Base-by-base conservation (phyloP, 2,888 invertebrate genomes). In the Panzeria rudis region DNA sequence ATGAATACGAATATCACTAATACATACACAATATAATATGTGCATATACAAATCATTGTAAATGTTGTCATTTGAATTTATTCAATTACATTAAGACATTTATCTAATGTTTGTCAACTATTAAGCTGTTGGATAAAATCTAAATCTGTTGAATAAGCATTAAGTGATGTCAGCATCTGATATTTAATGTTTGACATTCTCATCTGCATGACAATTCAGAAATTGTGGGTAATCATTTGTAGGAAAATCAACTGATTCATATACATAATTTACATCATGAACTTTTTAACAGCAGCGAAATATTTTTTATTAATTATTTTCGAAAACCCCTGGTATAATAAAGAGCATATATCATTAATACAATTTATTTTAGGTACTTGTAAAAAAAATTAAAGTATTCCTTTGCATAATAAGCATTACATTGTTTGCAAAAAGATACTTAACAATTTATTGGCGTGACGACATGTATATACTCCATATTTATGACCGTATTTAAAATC, bases 21-120 rank as follows among this genome's bases (percentile, higher is more conserved):
- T 5, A 29, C 5, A 5, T 29, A 29, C 29, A 29, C 29, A 29
- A 29, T 4, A 2, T 4, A 2, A 41, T 7, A 5, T 64, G 44
- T 64, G 7, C 5, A 29, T 5, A 25, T 54, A 47, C n/a, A 56
- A 68, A 47, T 32, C 41, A 23, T 29, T 44, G 20, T 54, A 47
- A 23, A 61, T 77, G 23, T n/a, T 77, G 32, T 52, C 61, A 47
- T 77, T 72, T 79, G 17, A 71, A 64, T 72, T 47, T 35, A 64
- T 47, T 72, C 44, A 54, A 64, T 64, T 59, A 32, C 8, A 29
- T 62, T 32, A 17, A 44, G 62, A 44, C 25, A 79, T 64, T 72
- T 54, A 35, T 44, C 17, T 47, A 9, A 59, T 44, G 44, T 64
- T 79, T 72, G 54, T 25, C 72, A 79, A 44, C 32, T 56, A 41